Evolutionary conservation across 2,113 vertebrate species (phyloP).

Genomic region (Sterrhoptilus dennistouni): DNA sequence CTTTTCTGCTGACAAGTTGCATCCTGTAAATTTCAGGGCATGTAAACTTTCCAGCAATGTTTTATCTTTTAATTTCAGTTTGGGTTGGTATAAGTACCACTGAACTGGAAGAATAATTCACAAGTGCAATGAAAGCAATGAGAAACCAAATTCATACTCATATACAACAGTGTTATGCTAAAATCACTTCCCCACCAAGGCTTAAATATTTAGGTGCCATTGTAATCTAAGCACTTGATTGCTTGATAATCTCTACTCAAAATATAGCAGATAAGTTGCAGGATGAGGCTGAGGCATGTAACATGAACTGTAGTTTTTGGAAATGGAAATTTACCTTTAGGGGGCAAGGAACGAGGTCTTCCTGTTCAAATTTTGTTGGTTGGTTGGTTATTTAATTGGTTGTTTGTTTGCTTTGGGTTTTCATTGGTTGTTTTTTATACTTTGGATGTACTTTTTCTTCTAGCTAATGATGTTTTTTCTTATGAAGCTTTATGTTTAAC

Average conservation of each 20-base stretch:
- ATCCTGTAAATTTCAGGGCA: neutral
- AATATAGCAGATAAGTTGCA: neutral
- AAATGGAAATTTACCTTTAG: neutral
- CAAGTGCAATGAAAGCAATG: neutral
- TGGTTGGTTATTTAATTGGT: rapidly evolving
- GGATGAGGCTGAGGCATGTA: rapidly evolving
- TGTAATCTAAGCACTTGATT: neutral
- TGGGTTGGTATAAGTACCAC: neutral
- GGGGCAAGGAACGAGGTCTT: neutral
- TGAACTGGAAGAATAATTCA: neutral
- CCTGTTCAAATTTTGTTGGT: neutral
- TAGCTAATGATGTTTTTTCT: neutral
- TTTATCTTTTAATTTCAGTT: neutral
- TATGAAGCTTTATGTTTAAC: neutral
- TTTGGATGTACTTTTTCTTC: neutral
- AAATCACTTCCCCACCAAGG: neutral
- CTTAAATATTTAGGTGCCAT: neutral
- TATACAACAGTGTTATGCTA: neutral
- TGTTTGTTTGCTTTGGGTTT: neutral
- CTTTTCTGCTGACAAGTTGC: neutral
- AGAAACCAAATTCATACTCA: neutral
- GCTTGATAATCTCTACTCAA: neutral
- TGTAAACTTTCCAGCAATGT: neutral
- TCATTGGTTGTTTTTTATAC: neutral
- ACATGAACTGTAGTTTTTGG: neutral